phyloP scores from a whole-genome alignment of 2,888 invertebrate genomes.

The Notodonta ziczac region DNA sequence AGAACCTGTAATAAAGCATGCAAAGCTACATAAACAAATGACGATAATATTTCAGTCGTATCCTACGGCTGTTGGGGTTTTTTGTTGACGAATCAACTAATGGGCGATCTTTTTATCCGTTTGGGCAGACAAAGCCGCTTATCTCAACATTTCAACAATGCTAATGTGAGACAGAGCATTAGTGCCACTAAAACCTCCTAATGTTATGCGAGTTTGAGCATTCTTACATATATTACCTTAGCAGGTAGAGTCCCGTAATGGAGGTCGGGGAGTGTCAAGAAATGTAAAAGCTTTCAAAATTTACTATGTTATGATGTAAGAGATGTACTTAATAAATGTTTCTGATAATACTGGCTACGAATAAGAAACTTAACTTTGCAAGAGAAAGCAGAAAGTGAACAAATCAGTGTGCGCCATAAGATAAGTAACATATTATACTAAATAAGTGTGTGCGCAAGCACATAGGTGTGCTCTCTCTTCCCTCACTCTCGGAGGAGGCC shows the following conservation, averaged over 20 bases:
- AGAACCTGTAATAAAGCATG: no score
- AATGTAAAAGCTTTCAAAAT: background rate
- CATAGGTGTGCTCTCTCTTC: no score
- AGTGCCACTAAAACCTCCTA: background rate
- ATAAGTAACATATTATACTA: no score
- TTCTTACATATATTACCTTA: background rate
- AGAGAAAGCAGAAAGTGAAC: no score
- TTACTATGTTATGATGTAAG: no score
- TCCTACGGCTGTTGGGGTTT: background rate
- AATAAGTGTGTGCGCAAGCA: no score
- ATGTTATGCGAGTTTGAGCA: background rate
- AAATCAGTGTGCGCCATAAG: no score
- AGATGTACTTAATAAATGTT: no score
- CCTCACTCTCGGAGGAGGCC: no score
- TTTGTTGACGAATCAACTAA: conserved; percentile 1
- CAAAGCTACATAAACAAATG: background rate
- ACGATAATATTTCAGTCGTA: background rate
- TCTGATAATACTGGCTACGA: no score
- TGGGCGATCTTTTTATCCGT: background rate
- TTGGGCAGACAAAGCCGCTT: background rate
- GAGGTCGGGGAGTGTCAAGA: background rate
- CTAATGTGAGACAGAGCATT: conserved; percentile 2
- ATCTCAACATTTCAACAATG: conserved; percentile 1
- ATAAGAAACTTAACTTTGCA: no score
- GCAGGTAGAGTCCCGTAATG: conserved; percentile 1